Conservation (phyloP, 2,797 vertebrate genomes). For the Phoebastria nigripes region DNA sequence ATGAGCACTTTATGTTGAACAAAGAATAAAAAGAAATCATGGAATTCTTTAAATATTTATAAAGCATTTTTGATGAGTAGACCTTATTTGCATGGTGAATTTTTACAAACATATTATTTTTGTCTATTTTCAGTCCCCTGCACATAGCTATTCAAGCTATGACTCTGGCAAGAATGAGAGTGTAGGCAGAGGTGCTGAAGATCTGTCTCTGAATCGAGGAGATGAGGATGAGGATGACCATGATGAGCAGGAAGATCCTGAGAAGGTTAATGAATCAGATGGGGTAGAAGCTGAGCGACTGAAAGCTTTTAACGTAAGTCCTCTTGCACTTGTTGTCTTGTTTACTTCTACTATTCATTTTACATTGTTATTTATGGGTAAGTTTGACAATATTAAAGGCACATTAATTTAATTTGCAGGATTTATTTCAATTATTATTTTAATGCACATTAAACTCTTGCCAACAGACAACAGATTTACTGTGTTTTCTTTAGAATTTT, state of each 20-base stretch:
- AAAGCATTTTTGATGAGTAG: background rate
- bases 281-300: conserved; percentile 83
- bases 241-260: conserved; percentile 80
- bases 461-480: conserved; percentile 64
- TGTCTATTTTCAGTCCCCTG: conserved; percentile 77
- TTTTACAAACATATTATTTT: conserved; percentile 6
- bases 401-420: conserved; percentile 62
- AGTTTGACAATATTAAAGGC: conserved; percentile 61
- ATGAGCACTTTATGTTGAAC: background rate
- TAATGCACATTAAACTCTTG: conserved; percentile 63
- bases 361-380: conserved; percentile 48
- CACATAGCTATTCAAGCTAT: conserved; percentile 83
- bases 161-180: conserved; percentile 83
- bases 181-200: conserved; percentile 78
- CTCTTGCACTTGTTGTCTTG: background rate
- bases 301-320: conserved; percentile 85
- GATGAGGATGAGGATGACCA: conserved; percentile 84
- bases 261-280: conserved; percentile 79
- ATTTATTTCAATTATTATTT: conserved; percentile 33
- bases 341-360: conserved; percentile 44
- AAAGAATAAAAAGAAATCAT: background rate
- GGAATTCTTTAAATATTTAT: background rate
- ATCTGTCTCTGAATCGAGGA: conserved; percentile 78
- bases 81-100: background rate
- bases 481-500: conserved; percentile 72